These are phyloP conservation scores for Tenebrio molitor DNA, from an alignment of 1,140 invertebrate genomes.

Conservation along the genomic window DNA sequence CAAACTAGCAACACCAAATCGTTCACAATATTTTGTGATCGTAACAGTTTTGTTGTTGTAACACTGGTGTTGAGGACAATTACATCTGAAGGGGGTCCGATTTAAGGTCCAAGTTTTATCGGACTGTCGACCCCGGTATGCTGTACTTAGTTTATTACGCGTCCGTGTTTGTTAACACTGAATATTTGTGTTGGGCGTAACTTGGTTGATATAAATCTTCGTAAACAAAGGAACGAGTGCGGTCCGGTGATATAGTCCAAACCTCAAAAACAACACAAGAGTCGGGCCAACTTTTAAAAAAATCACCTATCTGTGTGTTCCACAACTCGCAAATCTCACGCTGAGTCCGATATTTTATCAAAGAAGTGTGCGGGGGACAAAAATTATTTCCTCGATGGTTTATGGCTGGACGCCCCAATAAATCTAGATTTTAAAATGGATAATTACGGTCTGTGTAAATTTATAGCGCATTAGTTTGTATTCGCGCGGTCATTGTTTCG, in stretches of 20 bases:
- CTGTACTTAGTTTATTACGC: constrained; percentile 1
- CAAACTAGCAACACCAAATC: too few species aligned
- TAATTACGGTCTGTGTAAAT: constrained; percentile 16
- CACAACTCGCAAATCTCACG: constrained; percentile 21
- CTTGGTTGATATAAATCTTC: constrained; percentile 15
- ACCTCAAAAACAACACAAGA: constrained; percentile 13
- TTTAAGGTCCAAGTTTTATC: too few species aligned
- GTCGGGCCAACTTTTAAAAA: constrained; percentile 5
- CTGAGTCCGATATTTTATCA: constrained; percentile 16
- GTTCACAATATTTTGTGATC: too few species aligned
- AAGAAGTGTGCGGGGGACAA: constrained; percentile 7
- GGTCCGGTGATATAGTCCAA: constrained; percentile 1
- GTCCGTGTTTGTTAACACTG: neutral
- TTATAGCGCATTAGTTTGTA: constrained; percentile 26
- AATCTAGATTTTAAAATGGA: constrained; percentile 36
- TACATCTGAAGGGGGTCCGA: too few species aligned
- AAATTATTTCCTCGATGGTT: constrained; percentile 16
- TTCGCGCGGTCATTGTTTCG: constrained; percentile 21
- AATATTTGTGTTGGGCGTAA: constrained; percentile 16
- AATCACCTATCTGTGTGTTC: constrained; percentile 1
- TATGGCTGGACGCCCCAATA: constrained; percentile 10
- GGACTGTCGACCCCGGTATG: too few species aligned
- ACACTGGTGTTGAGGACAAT: too few species aligned
- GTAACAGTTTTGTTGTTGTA: too few species aligned
- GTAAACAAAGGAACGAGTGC: constrained; percentile 28